phyloP scores from a whole-genome alignment of 1,140 invertebrate species.

The Thaumetopoea pityocampa region DNA sequence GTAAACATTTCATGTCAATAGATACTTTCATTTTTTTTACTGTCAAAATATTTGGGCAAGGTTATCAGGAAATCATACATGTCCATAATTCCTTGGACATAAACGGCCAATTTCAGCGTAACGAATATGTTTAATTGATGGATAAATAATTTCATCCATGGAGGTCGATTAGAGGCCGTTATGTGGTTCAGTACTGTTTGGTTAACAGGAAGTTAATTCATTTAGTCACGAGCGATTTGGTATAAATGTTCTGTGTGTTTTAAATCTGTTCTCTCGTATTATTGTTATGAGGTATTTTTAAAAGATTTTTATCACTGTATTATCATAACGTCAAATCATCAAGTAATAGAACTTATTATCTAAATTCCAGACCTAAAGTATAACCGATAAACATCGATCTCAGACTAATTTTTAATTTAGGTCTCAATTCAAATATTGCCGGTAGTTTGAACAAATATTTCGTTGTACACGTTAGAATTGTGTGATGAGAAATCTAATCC shows the following conservation, averaged over 20 bases:
- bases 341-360: too few species aligned
- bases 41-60: conserved; percentile 2
- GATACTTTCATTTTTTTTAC: not conserved
- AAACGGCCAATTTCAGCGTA: not conserved
- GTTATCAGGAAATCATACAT: conserved; percentile 7
- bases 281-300: too few species aligned
- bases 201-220: conserved; percentile 5
- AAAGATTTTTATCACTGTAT: too few species aligned
- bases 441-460: too few species aligned
- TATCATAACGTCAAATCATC: too few species aligned
- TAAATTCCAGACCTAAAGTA: too few species aligned
- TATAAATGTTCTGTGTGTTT: conserved; percentile 2
- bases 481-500: too few species aligned
- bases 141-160: conserved; percentile 1
- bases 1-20: too few species aligned
- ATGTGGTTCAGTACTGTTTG: conserved; percentile 7
- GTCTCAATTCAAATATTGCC: too few species aligned
- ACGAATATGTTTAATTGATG: not conserved
- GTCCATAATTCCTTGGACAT: conserved; percentile 5
- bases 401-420: too few species aligned
- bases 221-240: conserved; percentile 6
- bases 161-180: conserved; percentile 4
- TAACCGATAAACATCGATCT: too few species aligned
- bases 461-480: too few species aligned
- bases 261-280: conserved; percentile 8